These are phyloP conservation scores for Pluvialis apricaria DNA, from an alignment of 2,113 vertebrate genomes.

Conservation along the genomic window DNA sequence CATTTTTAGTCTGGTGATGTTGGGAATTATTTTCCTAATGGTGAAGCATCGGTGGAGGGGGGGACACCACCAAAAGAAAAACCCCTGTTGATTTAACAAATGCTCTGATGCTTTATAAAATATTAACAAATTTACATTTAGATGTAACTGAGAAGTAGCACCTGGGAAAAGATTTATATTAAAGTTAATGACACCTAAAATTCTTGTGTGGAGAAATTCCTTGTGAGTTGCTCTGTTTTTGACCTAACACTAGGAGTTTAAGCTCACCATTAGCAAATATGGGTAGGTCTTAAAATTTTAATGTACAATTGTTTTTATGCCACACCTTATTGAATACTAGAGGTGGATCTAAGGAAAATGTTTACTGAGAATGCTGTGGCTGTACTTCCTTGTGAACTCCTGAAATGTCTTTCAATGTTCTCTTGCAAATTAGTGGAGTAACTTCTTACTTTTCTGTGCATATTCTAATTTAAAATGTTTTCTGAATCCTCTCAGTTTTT, in stretches of 20 bases:
- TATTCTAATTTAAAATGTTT: neutral
- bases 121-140: neutral
- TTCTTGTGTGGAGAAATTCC: neutral
- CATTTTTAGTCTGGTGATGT: neutral
- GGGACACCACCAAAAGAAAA: neutral
- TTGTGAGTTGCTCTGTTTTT: neutral
- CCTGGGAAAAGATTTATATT: neutral
- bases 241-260: neutral
- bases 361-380: neutral
- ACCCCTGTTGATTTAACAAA: neutral
- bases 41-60: neutral
- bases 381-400: constrained; percentile 8
- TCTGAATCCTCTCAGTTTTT: neutral
- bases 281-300: neutral
- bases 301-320: neutral
- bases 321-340: neutral
- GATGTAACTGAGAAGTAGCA: neutral
- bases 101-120: neutral
- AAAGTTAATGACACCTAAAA: neutral
- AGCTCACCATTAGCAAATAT: neutral
- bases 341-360: neutral
- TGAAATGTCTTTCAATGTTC: neutral
- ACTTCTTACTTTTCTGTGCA: neutral
- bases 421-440: neutral
- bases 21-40: neutral